Conservation (phyloP, 2,113 vertebrate species). For the Hystrix brachyura region DNA sequence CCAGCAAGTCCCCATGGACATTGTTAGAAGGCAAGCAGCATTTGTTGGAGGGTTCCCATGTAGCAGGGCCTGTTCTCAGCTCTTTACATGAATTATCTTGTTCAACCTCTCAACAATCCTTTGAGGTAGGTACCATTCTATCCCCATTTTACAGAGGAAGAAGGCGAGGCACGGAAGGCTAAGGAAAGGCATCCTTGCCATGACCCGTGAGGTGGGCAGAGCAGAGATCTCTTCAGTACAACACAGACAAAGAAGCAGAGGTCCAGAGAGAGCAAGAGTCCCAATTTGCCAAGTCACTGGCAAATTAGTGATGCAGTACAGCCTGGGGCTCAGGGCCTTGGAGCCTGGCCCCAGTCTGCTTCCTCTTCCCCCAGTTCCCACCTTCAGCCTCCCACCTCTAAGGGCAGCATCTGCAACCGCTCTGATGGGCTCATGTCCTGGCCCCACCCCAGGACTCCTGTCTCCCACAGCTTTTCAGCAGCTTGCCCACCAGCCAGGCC, state of each 20-base stretch:
- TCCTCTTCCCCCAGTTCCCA: background rate
- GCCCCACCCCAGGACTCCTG: background rate
- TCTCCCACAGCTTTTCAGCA: conserved; percentile 82
- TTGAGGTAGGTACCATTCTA: background rate
- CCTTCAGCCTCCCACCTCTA: rapidly evolving
- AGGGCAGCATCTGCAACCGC: background rate
- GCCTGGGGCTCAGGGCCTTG: too few relatives aligned
- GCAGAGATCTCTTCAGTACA: background rate
- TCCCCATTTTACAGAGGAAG: background rate
- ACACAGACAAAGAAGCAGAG: background rate
- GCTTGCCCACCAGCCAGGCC: conserved; percentile 80
- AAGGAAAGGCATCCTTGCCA: background rate
- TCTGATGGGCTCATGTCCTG: background rate
- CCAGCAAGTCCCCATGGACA: background rate
- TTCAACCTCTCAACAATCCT: too few relatives aligned
- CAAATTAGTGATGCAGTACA: background rate
- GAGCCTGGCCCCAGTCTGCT: background rate
- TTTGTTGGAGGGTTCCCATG: rapidly evolving
- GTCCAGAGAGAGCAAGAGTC: background rate
- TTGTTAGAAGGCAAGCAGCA: background rate
- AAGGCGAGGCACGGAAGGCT: background rate
- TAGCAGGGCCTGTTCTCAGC: background rate
- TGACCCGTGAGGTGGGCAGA: background rate
- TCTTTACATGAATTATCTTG: background rate
- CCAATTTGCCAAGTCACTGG: background rate